Evolutionary conservation across 92 coral and sea anemone species (phyloP), one percentile per base, ranked within the genome.

Genomic region (Meandrina meandrites): DNA sequence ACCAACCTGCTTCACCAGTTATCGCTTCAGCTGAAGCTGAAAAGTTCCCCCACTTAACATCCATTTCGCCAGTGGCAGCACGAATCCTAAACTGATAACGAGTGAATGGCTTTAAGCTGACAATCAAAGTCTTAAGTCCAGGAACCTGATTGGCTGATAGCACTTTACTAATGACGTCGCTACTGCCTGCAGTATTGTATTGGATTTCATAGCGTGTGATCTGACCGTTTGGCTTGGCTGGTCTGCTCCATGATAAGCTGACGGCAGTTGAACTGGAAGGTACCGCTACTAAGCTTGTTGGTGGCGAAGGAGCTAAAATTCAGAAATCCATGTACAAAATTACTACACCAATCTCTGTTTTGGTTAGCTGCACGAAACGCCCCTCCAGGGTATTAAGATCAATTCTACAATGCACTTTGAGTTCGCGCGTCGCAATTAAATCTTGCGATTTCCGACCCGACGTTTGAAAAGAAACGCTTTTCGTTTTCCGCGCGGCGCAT

Each of bases 1-100:
- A 95, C n/a, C n/a, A n/a, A n/a, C 99, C 97, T 90, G 98, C 86
- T 85, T 97, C 94, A 1, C 83, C 89, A 4, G 99, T 92, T 60
- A 83, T 87, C 68, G 74, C 86, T 47, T 89, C 87, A 58, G 84
- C 90, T 62, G 75, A 53, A 8, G 90, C 62, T 4, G 98, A 86
- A 84, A 79, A 93, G 84, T 97, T 97, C 45, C 99, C 99, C 99
- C 99, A 97, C 75, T 74, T 64, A 79, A 68, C 51, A 66, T 72
- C 57, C 24, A 78, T 57, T 12, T 28, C 68, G 34, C 90, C 92
- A 42, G 97, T 97, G 50, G 98, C 94, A 28, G 97, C 97, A 53
- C 94, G 94, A 14, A 93, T 80, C 81, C 92, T 94, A 40, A 93
- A 89, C 62, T 67, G 84, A 87, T 97, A 97, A 71, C 75, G 86